Conservation (phyloP, 2,113 vertebrate genomes). For the Edolisoma coerulescens region DNA sequence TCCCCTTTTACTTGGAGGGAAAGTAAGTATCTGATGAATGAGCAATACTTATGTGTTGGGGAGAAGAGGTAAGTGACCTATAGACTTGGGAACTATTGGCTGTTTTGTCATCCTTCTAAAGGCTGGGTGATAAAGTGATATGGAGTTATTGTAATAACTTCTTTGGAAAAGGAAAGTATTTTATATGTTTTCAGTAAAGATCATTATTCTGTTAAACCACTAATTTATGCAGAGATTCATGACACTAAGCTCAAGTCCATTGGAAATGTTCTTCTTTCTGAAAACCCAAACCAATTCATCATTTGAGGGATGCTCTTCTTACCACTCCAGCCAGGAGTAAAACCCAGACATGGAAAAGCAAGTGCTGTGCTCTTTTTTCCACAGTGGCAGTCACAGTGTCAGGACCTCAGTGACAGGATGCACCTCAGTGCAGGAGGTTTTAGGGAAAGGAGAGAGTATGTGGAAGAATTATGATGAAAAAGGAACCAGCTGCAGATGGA, state of each 20-base stretch:
- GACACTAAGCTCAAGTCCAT: not conserved
- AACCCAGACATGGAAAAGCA: not conserved
- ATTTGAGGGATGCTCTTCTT: not conserved
- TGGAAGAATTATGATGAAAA: fast-evolving
- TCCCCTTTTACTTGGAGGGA: not conserved
- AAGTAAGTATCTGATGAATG: not conserved
- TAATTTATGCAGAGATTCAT: not conserved
- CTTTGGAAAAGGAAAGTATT: not conserved
- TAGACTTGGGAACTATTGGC: not conserved
- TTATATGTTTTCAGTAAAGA: not conserved
- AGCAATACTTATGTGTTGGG: not conserved
- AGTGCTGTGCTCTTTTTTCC: not conserved
- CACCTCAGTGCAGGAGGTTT: not conserved
- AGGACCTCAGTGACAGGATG: not conserved
- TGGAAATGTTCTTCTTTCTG: not conserved
- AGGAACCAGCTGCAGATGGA: not conserved
- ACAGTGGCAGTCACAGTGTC: too few relatives aligned
- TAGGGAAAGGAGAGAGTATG: not conserved
- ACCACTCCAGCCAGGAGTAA: not conserved
- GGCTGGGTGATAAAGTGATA: not conserved
- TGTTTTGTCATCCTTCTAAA: not conserved
- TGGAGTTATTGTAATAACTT: not conserved
- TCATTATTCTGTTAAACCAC: not conserved
- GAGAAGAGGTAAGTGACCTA: not conserved
- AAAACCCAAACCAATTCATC: not conserved